Evolutionary conservation across 2,113 vertebrate genomes (phyloP), one percentile per base, ranked within the genome.

Genomic region (Nettapus auritus): DNA sequence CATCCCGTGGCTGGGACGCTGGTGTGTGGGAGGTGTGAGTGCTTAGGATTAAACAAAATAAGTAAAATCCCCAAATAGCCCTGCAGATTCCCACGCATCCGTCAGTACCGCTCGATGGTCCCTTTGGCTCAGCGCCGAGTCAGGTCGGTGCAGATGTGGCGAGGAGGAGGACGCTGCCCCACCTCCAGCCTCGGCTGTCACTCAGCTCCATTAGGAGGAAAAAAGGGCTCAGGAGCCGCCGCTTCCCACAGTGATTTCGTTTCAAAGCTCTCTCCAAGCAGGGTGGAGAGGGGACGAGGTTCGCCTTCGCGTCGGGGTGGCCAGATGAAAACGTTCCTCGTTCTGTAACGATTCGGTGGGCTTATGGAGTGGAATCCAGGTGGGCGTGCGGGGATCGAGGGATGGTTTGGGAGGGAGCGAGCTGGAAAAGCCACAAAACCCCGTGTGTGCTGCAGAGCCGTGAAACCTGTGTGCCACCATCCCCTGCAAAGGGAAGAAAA

Each of bases 101-200:
- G 23, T 21, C 46, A 9, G 33, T 55, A n/a, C 36, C 38, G 25
- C 70, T 53, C 15, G 17, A 31, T 9, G 3, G 69, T 1, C n/a
- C 79, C 59, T 71, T 70, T 0, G 40, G 88, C 80, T 86, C 4
- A 0, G 71, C 56, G 14, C 56, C 6, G 53, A 85, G 88, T 21
- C 52, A 60, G 86, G 26, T 11, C 44, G 57, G 75, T 59, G 18
- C 2, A 78, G 63, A 28, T 7, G 0, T 17, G 73, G 42, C 22
- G 56, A 42, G 66, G 82, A 77, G 16, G 56, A 42, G 66, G 82
- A 77, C 34, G 83, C 71, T 93, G 90, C 66, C 95, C 80, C 66
- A 22, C 56, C 78, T 82, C 70, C 87, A 40, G 96, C 92, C 94
- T 92, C 28, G 0, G 83, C 90, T 95, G 93, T 93, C 94, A 95